Conservation (phyloP, 2,888 invertebrate genomes). For the Thereva unica region DNA sequence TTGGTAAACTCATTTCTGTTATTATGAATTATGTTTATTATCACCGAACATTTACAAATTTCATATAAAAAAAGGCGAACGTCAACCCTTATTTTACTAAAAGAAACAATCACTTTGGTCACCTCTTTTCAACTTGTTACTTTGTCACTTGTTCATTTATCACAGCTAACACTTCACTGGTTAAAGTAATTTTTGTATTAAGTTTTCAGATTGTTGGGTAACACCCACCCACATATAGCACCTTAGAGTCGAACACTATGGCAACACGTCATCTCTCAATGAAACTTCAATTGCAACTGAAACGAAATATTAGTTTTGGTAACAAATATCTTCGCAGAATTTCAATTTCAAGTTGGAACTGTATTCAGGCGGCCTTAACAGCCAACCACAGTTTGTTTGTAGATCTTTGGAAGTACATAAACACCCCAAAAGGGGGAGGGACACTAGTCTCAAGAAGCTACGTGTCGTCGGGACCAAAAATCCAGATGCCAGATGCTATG, state of each 20-base stretch:
- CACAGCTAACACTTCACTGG: too few relatives aligned
- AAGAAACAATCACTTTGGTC: not conserved
- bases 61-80: not conserved
- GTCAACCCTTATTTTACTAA: too few relatives aligned
- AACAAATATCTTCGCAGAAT: constrained; percentile 25
- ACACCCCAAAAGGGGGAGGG: constrained; percentile 31
- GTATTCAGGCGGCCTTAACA: constrained; percentile 27
- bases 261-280: constrained; percentile 53
- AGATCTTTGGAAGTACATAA: constrained; percentile 7
- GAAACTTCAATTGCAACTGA: constrained; percentile 59
- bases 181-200: too few relatives aligned
- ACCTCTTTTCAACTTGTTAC: not conserved
- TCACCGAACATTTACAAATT: constrained; percentile 9
- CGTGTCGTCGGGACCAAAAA: not conserved
- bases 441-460: constrained; percentile 18
- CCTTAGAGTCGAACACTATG: not conserved
- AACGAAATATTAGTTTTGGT: constrained; percentile 32
- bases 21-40: constrained; percentile 5
- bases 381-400: constrained; percentile 24
- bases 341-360: constrained; percentile 18
- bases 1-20: constrained; percentile 74
- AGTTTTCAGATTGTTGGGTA: too few relatives aligned
- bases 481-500: not conserved
- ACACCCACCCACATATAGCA: too few relatives aligned
- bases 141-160: too few relatives aligned